Evolutionary conservation across 2,888 invertebrate species (phyloP), one percentile per base, ranked within the genome.

Genomic region (Imbricaverruca yamaguchii): DNA sequence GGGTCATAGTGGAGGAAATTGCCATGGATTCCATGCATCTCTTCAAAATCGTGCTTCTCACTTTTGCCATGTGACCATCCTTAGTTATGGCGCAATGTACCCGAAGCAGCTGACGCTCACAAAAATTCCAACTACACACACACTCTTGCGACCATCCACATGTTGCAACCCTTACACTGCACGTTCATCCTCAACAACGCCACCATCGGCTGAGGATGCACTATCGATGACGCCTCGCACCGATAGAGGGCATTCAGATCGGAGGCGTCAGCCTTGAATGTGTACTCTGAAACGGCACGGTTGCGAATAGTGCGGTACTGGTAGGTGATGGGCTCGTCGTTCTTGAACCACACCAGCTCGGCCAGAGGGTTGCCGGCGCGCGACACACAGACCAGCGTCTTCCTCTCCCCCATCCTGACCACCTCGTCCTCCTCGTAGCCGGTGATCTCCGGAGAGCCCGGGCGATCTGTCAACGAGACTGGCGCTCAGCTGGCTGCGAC

Each of bases 341-440:
- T 96, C 87, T 95, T 94, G 89, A 94, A 97, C 97, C 97, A 97
- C 85, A 95, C 93, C 79, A 97, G 91, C 87, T 96, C 94, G 0
- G 98, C 97, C 15, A 96, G 93, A 7, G 99, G 99, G 89, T 99
- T 99, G 0, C 98, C 99, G 8, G 97, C 97, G 39, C 94, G 90
- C 83, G 97, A 96, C 82, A 93, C 90, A 89, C 99, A 99, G 83
- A 93, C 91, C 84, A 98, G 90, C 85, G 94, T 94, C 23, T 97
- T 91, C 81, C 92, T 93, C 88, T 96, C 95, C 0, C 96, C 96
- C 21, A 94, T 91, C 13, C 94, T 91, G 55, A 97, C 91, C 0
- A 93, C 93, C 86, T 96, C 95, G 0, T 94, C 95, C 85, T 93
- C 93, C 0, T 92, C 92, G 88, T 97, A 97, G 0, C 97, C 97